Evolutionary conservation across 2,113 vertebrate genomes (phyloP), one percentile per base, ranked within the genome.

Genomic region (Spea multiplicata): DNA sequence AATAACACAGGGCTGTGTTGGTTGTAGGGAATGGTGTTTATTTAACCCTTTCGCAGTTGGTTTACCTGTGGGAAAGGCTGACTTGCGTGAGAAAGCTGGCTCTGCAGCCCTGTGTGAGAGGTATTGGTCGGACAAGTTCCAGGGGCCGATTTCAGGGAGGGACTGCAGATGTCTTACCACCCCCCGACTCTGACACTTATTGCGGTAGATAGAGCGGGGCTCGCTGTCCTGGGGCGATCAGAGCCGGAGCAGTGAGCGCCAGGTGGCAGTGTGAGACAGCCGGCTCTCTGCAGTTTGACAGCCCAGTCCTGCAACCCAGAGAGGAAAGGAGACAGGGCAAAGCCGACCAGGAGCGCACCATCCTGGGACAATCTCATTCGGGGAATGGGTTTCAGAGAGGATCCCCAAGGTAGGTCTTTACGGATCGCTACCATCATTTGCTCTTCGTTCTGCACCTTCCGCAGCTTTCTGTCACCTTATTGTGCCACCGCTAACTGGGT

Each of bases 301-400:
- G 73, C 46, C 17, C 2, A 64, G 44, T 47, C 7, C 44, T 72
- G 45, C 13, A 49, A 64, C 12, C 49, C 48, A 14, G 8, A 7
- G n/a, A 47, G 66, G 65, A 70, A 53, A 8, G 16, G 67, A 66
- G 69, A 49, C 61, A 13, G 47, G 59, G 44, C 30, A 47, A 30
- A 1, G 7, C 76, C 55, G 77, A 8, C 76, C 67, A 78, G 70
- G 76, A 72, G 69, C 48, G 44, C 77, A 73, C 73, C 17, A n/a
- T 13, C 65, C 74, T 73, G 45, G 78, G 78, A 61, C 13, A 62
- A 74, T 48, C 71, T 74, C 53, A 52, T 68, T n/a, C 71, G 71
- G 71, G 78, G 78, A 49, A 80, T 80, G 78, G 78, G 78, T 67
- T 80, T 80, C 71, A 74, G 78, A 80, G 78, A 80, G 17, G 78